These are phyloP conservation scores for Hydrozoanthus gracilis DNA, from an alignment of 92 coral and sea anemone genomes.

Conservation along the genomic window DNA sequence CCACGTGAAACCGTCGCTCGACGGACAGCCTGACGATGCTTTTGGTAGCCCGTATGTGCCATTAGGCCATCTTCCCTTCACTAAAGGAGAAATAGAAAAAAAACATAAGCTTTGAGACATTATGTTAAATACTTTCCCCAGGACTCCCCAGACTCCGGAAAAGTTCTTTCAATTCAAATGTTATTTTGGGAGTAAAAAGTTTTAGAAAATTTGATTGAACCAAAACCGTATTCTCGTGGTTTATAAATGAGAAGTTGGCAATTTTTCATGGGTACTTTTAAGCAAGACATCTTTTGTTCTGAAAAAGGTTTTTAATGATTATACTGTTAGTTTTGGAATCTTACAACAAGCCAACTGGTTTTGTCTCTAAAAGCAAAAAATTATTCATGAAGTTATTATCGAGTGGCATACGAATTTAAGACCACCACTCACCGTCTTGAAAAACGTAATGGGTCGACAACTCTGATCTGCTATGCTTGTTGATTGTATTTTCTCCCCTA, in stretches of 20 bases:
- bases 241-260: too few relatives aligned
- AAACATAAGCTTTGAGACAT: background rate
- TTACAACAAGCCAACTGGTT: too few relatives aligned
- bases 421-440: conserved; percentile 27
- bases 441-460: background rate
- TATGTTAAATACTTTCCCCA: too few relatives aligned
- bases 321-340: too few relatives aligned
- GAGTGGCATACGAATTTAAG: background rate
- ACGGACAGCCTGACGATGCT: conserved; percentile 89
- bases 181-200: background rate
- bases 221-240: too few relatives aligned
- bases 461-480: conserved; percentile 12
- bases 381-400: background rate
- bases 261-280: too few relatives aligned
- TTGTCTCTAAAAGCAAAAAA: too few relatives aligned
- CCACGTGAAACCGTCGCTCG: conserved; percentile 85
- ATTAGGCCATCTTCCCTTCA: conserved; percentile 78
- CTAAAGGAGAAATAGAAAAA: background rate
- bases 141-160: background rate
- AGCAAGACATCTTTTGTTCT: too few relatives aligned
- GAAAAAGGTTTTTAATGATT: too few relatives aligned
- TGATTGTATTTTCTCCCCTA: background rate
- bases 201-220: too few relatives aligned
- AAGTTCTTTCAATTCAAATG: background rate
- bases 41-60: conserved; percentile 97